A percentile compares a stretch with the other conserved stretches of the same genome.
Evolutionary conservation across 2,888 invertebrate genomes (phyloP).

Genomic region (Adelognathus sp.): DNA sequence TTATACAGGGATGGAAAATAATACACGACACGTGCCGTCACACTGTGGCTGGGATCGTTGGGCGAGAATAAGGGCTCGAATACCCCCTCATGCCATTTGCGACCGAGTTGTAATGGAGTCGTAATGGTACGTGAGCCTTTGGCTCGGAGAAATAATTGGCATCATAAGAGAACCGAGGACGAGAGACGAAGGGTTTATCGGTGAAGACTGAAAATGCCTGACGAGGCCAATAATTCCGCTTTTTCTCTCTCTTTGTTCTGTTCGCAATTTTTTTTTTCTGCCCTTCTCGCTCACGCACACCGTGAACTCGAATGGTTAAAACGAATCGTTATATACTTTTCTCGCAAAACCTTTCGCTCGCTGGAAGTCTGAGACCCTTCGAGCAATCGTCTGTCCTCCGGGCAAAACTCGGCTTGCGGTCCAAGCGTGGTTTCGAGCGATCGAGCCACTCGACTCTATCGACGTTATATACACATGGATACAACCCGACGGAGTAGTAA

Average conservation of each 20-base stretch:
- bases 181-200: conserved; percentile 67
- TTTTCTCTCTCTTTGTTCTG: conserved; percentile 32
- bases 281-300: conserved; percentile 37
- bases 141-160: conserved; percentile 78
- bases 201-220: conserved; percentile 73
- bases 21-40: no score
- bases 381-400: conserved; percentile 30
- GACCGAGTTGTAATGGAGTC: conserved; percentile 67
- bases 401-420: conserved; percentile 53
- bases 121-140: conserved; percentile 69
- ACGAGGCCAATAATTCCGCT: conserved; percentile 75
- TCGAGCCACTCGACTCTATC: conserved; percentile 71
- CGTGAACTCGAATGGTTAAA: conserved; percentile 17
- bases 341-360: conserved; percentile 27
- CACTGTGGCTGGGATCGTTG: neutral
- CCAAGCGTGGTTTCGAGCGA: conserved; percentile 75
- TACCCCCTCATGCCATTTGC: conserved; percentile 51
- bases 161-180: conserved; percentile 77
- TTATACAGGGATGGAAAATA: neutral
- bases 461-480: neutral
- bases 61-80: conserved; percentile 27
- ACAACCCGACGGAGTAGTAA: conserved; percentile 59
- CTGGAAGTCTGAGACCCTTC: conserved; percentile 6
- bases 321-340: conserved; percentile 42
- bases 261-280: conserved; percentile 24